Percentiles rank a stretch among this genome's conserved stretches.
phyloP scores from a whole-genome alignment of 2,797 vertebrate genomes.

The Spinus olivaceus region DNA sequence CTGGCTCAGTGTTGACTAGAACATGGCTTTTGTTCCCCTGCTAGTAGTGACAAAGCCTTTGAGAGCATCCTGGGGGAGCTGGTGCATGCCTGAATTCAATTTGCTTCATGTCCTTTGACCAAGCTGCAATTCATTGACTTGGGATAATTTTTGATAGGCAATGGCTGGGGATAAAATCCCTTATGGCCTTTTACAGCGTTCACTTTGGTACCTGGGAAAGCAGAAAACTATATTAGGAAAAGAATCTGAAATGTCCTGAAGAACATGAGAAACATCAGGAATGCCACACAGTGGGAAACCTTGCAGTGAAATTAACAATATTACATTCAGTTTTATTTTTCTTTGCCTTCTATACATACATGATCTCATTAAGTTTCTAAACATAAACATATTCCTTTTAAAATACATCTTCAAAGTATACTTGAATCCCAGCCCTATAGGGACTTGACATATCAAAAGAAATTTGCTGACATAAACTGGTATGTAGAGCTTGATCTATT shows the following conservation, averaged over 20 bases:
- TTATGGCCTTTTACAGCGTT: background rate
- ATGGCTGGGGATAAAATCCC: background rate
- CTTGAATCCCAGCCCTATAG: conserved; percentile 67
- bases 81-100: conserved; percentile 33
- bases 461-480: conserved; percentile 80
- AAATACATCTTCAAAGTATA: conserved; percentile 77
- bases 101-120: conserved; percentile 48
- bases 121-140: conserved; percentile 8
- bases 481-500: conserved; percentile 79
- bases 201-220: background rate
- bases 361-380: conserved; percentile 72
- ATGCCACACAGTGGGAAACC: background rate
- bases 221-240: background rate
- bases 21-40: background rate
- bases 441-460: conserved; percentile 79
- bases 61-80: conserved; percentile 23
- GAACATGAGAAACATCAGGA: conserved; percentile 2
- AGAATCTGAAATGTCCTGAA: background rate
- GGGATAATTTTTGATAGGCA: background rate
- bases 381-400: conserved; percentile 74
- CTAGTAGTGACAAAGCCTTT: conserved; percentile 26
- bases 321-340: conserved; percentile 48
- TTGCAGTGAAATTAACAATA: conserved; percentile 20
- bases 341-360: conserved; percentile 25
- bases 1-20: background rate